Evolutionary conservation across 92 coral and sea anemone species (phyloP).

Genomic region (Galaxea fascicularis): DNA sequence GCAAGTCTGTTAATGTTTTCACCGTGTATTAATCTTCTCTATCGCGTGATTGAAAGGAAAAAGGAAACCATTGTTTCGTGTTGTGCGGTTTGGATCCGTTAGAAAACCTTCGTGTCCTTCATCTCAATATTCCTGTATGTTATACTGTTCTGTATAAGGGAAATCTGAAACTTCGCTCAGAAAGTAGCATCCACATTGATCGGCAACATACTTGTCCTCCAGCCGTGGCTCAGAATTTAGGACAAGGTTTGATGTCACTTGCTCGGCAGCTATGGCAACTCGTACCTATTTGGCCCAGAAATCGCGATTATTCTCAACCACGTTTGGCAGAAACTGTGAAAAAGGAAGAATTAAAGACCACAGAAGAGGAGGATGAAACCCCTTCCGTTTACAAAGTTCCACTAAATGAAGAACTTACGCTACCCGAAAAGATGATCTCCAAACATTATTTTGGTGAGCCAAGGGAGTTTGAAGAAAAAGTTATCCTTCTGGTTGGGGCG

Average conservation of each 20-base stretch:
- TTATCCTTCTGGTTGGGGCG: slow-evolving; percentile 41
- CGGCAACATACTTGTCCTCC: too few species aligned
- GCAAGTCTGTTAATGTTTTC: too few species aligned
- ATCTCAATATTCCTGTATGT: too few species aligned
- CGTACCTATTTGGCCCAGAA: neutral
- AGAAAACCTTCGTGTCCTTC: too few species aligned
- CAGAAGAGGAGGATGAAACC: neutral
- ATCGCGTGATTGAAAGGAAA: too few species aligned
- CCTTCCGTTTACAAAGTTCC: neutral
- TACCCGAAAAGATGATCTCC: neutral
- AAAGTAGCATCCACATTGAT: too few species aligned
- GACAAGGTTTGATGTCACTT: neutral
- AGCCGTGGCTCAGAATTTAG: neutral
- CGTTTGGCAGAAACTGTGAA: neutral
- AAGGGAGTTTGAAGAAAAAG: neutral
- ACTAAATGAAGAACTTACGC: neutral
- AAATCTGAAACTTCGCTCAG: too few species aligned
- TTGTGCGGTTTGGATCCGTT: too few species aligned
- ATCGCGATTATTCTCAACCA: neutral
- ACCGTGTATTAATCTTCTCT: too few species aligned
- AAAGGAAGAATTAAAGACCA: neutral
- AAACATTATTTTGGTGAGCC: neutral
- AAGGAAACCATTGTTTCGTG: too few species aligned
- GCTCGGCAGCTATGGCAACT: neutral
- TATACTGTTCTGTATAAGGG: too few species aligned